Evolutionary conservation across 2,113 vertebrate species (phyloP).

Genomic region (Eurystomus gularis): DNA sequence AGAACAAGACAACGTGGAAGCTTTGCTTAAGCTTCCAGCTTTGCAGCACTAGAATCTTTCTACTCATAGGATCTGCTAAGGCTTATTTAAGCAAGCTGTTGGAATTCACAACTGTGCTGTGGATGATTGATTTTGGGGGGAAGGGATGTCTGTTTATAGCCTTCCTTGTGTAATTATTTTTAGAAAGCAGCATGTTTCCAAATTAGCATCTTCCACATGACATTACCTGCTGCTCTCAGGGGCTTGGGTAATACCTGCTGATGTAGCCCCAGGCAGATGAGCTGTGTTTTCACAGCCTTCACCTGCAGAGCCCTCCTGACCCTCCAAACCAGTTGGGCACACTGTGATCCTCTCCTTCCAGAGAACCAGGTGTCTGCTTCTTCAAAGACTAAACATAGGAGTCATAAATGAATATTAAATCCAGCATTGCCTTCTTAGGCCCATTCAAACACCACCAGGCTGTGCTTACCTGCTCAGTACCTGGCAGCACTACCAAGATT

Average conservation of each 20-base stretch:
- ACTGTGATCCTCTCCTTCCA: background rate
- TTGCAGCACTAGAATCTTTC: background rate
- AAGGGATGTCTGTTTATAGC: background rate
- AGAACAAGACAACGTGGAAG: background rate
- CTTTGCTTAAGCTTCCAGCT: background rate
- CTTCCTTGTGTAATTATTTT: background rate
- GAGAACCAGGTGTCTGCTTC: accelerated
- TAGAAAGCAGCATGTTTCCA: conserved; percentile 3
- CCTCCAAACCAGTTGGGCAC: background rate
- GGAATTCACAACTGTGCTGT: background rate
- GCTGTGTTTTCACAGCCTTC: background rate
- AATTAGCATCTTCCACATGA: background rate
- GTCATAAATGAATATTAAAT: background rate
- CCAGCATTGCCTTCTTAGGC: background rate
- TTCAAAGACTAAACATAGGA: background rate
- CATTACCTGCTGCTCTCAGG: background rate
- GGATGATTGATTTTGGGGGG: background rate
- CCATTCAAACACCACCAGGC: background rate
- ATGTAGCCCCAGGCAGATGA: background rate
- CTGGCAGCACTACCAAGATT: background rate
- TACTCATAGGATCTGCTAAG: background rate
- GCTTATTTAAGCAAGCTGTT: background rate
- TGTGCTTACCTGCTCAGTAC: background rate
- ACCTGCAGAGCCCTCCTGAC: background rate
- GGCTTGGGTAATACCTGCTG: background rate